phyloP scores from a whole-genome alignment of 2,797 vertebrate genomes.

The Rhabdophis nuchalis region DNA sequence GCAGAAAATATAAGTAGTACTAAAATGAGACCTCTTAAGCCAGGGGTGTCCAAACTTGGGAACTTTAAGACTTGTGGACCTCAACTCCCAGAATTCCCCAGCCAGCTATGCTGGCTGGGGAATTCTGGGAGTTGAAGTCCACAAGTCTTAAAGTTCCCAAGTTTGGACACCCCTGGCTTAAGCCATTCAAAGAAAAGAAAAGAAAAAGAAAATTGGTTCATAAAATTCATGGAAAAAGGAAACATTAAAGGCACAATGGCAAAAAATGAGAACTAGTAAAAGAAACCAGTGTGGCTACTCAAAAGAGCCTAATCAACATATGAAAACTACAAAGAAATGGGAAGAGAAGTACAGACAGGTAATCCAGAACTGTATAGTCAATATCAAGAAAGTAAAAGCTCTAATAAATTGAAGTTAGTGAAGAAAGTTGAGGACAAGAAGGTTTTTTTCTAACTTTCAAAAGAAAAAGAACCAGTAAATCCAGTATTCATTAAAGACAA shows the following conservation, averaged over 20 bases:
- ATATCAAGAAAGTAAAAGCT: not conserved
- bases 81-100: too few relatives aligned
- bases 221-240: not conserved
- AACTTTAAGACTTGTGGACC: too few relatives aligned
- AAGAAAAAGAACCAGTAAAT: not conserved
- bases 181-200: not conserved
- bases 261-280: not conserved
- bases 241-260: not conserved
- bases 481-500: not conserved
- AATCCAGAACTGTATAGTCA: not conserved
- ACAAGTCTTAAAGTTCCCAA: too few relatives aligned
- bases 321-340: not conserved
- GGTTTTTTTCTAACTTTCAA: not conserved
- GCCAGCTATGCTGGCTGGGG: too few relatives aligned
- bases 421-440: not conserved
- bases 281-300: not conserved
- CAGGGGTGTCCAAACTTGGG: too few relatives aligned
- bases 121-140: too few relatives aligned
- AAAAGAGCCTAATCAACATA: not conserved
- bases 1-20: not conserved
- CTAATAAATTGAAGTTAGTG: not conserved
- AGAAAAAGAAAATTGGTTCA: not conserved
- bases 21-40: not conserved
- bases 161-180: too few relatives aligned
- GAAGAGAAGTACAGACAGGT: not conserved